Evolutionary conservation across 2,888 invertebrate species (phyloP).

Genomic region (Gryllus longicercus): DNA sequence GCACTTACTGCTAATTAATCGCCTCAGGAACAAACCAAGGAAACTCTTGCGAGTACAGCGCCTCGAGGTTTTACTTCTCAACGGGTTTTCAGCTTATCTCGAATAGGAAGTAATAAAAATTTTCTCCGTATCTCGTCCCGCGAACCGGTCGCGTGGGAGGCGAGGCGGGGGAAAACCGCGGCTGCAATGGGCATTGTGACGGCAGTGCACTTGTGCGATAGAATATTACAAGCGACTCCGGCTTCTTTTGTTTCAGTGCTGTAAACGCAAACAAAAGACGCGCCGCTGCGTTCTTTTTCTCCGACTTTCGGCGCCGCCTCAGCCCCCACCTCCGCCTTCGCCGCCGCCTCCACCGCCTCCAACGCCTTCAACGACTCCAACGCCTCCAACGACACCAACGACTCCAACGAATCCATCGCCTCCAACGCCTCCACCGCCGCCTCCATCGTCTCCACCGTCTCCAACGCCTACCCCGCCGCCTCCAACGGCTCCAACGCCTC

Average conservation of each 20-base stretch:
- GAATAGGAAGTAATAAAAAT: slow-evolving; percentile 11
- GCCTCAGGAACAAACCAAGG: too few species aligned
- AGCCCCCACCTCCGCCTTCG: not conserved
- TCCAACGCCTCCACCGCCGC: not conserved
- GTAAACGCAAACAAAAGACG: not conserved
- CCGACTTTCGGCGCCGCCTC: not conserved
- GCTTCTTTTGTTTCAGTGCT: not conserved
- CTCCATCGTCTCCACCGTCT: too few species aligned
- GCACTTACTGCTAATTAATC: too few species aligned
- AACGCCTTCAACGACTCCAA: too few species aligned
- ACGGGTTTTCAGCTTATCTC: not conserved
- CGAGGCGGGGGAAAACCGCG: not conserved
- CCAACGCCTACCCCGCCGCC: too few species aligned
- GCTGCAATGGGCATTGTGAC: not conserved
- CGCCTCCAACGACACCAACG: not conserved
- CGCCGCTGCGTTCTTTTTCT: not conserved
- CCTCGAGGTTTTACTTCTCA: not conserved
- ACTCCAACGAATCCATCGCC: not conserved
- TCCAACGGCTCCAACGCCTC: not conserved
- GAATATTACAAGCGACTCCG: not conserved
- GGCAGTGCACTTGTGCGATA: not conserved
- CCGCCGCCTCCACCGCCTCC: not conserved
- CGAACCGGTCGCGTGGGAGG: too few species aligned
- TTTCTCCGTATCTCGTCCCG: too few species aligned
- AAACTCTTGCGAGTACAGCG: too few species aligned